Evolutionary conservation across 1,140 invertebrate genomes (phyloP), one percentile per base, ranked within the genome.

Genomic region (Saccostrea echinata): DNA sequence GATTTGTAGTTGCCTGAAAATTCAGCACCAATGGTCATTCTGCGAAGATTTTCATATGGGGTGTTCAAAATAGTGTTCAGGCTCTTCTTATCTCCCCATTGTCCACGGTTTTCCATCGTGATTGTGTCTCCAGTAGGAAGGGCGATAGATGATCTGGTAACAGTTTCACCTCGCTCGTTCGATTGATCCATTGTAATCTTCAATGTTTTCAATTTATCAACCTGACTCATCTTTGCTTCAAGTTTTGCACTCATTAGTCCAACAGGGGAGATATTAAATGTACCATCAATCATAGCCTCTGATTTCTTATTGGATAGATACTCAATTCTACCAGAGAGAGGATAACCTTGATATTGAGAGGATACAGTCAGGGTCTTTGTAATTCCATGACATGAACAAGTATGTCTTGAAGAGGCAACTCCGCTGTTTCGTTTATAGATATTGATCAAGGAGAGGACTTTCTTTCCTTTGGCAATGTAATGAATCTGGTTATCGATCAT

Each of bases 31-130:
- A 85, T 85, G 12, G 90, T 81, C 24, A 92, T 24, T 53, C 71
- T 84, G 24, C 57, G 87, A 33, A 90, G 16, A 18, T 83, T 35
- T 61, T 87, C 61, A 30, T 86, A 87, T 55, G 89, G 89, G 57
- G 89, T 82, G 24, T 83, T 89, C 16, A 91, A 18, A 16, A 86
- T 35, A 11, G 90, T 24, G 30, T 87, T 85, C 0, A 88, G 53
- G 24, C 71, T 82, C 76, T 89, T 89, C n/a, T 21, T 84, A 18
- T 71, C 27, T 18, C 84, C 85, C 88, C 85, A 86, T 81, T 68
- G 82, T 24, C 52, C 43, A 27, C 88, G 81, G 21, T 76, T 89
- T 85, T 89, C 85, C 64, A 89, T 24, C n/a, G 82, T 52, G 12
- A 89, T 35, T 30, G 81, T 21, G 9, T 83, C 30, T 83, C 81